A percentile compares a stretch with the other conserved stretches of the same genome.
phyloP scores from a whole-genome alignment of 2,113 vertebrate species.

The Triplophysa tibetana region DNA sequence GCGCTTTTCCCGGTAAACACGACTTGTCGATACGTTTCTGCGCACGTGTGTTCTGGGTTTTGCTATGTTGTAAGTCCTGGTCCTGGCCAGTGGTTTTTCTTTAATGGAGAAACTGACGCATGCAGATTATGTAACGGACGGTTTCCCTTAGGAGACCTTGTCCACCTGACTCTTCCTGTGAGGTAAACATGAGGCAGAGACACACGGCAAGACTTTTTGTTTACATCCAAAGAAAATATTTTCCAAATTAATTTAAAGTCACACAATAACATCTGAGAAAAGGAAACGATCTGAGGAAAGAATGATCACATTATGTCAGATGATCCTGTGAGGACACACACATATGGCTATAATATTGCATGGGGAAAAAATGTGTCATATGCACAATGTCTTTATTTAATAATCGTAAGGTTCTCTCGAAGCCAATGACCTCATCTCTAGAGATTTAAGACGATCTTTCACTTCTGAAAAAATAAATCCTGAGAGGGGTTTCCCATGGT shows the following conservation, averaged over 20 bases:
- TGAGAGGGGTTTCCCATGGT: constrained; percentile 7
- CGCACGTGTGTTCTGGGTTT: not conserved
- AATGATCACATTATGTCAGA: not conserved
- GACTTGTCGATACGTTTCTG: not conserved
- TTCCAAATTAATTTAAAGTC: not conserved
- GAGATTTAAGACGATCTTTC: not conserved
- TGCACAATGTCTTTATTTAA: constrained; percentile 7
- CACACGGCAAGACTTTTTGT: not conserved
- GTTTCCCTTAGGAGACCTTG: not conserved
- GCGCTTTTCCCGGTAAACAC: not conserved
- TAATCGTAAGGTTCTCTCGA: not conserved
- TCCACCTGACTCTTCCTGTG: constrained; percentile 9
- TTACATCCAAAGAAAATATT: not conserved
- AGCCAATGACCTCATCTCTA: not conserved
- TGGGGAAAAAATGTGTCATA: not conserved
- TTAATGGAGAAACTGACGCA: not conserved
- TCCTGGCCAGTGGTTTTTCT: constrained; percentile 1
- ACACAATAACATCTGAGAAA: not conserved
- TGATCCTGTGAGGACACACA: not conserved
- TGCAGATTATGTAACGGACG: not conserved
- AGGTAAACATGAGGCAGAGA: constrained; percentile 15
- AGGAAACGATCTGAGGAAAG: not conserved
- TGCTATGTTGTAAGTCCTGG: not conserved
- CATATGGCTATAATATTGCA: constrained; percentile 4
- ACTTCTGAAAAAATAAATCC: constrained; percentile 8